A percentile compares a stretch with the other conserved stretches of the same genome.
phyloP scores from a whole-genome alignment of 2,888 invertebrate species.

The Xestia ashworthii region DNA sequence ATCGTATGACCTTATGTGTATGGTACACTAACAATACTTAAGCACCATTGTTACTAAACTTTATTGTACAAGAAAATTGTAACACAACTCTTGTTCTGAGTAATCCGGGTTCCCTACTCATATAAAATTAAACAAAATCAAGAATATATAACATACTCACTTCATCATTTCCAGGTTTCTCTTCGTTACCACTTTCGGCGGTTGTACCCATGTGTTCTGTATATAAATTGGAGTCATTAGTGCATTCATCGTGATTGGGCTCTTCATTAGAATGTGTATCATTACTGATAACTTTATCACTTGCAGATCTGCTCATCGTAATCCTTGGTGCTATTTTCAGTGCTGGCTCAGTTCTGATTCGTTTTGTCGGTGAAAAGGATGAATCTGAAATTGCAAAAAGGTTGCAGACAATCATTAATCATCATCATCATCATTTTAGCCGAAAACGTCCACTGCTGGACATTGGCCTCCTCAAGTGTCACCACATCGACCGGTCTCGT shows the following conservation, averaged over 20 bases:
- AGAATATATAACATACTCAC: slow-evolving; percentile 35
- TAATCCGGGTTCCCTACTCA: too few species aligned
- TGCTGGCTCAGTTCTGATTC: slow-evolving; percentile 3
- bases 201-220: background rate
- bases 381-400: slow-evolving; percentile 33
- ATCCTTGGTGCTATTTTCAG: background rate
- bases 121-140: too few species aligned
- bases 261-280: background rate
- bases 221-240: background rate
- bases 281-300: background rate
- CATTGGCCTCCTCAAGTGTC: too few species aligned
- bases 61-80: too few species aligned
- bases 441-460: too few species aligned
- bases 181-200: background rate
- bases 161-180: background rate
- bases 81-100: too few species aligned
- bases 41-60: too few species aligned
- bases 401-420: too few species aligned
- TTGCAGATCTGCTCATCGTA: slow-evolving; percentile 25
- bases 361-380: slow-evolving; percentile 49
- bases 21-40: too few species aligned
- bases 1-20: too few species aligned
- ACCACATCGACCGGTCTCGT: too few species aligned
- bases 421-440: too few species aligned
- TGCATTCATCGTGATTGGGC: background rate